phyloP scores from a whole-genome alignment of 2,888 invertebrate genomes.

The Arctia plantaginis region DNA sequence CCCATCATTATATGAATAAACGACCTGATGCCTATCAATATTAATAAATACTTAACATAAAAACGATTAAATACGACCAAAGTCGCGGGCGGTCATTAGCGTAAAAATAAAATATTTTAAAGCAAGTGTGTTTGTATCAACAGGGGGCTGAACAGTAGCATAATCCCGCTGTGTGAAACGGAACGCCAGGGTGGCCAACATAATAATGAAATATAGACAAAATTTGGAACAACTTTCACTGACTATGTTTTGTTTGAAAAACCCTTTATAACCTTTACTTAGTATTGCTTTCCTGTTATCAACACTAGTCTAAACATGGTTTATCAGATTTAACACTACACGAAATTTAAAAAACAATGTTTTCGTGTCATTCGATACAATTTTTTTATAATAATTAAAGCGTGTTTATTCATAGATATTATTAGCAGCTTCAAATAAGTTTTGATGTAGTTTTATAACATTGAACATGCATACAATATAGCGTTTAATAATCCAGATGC shows the following conservation, averaged over 20 bases:
- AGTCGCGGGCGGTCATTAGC: constrained; percentile 53
- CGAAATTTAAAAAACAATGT: too few relatives aligned
- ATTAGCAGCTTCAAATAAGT: neutral
- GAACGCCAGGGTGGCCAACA: constrained; percentile 66
- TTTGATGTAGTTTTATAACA: neutral
- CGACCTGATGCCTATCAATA: constrained; percentile 31
- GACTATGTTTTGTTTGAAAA: neutral
- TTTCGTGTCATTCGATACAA: neutral
- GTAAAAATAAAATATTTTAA: constrained; percentile 64
- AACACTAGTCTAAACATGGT: neutral
- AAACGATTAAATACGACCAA: constrained; percentile 43
- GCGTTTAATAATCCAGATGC: constrained; percentile 2
- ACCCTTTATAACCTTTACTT: neutral
- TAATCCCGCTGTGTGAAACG: constrained; percentile 74
- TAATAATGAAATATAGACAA: constrained; percentile 46
- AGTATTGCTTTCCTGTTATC: neutral
- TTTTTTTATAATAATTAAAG: neutral
- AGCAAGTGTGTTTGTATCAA: constrained; percentile 68
- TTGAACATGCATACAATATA: neutral
- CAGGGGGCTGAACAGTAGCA: constrained; percentile 84
- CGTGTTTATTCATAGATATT: neutral
- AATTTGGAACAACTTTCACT: constrained; percentile 16
- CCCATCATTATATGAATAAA: constrained; percentile 21
- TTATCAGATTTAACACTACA: neutral
- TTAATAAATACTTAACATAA: constrained; percentile 37